Base-by-base conservation (phyloP, 2,797 vertebrate genomes). In the Florisuga fusca region DNA sequence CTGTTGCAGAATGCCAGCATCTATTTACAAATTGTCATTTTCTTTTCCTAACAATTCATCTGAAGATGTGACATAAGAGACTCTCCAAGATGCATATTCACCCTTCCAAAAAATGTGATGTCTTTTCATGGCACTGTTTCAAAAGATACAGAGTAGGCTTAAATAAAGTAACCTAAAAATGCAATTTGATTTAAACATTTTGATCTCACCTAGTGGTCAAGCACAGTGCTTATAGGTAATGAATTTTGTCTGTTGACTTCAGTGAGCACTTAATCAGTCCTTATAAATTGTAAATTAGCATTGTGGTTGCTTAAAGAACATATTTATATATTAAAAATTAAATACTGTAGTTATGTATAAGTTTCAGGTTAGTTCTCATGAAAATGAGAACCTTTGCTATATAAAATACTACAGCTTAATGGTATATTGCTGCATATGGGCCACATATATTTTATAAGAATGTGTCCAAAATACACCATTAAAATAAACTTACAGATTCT, bases 21-120 rank as follows among this genome's bases (percentile, higher is more conserved):
- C 78, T 93, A 83, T 91, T 96, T 91, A 80, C 74, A 68, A 78
- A 46, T 34, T 83, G 53, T 50, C 26, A 36, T 67, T 93, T 92
- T 74, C 69, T 91, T 92, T 88, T 90, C 55, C 31, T 38, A 71
- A 29, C 36, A 80, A 45, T 89, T 91, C 10, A 55, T 92, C 72
- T 85, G 53, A 72, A 77, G 53, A 57, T n/a, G 11, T 57, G 57
- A 46, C 57, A 61, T 63, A 61, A n/a, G 36, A 83, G 23, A 87
- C 10, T 5, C 11, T 93, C 33, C 57, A 53, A 89, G 22, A 79
- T 77, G 71, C 50, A 71, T 43, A 67, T 8, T 67, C 19, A 58
- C 2, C 68, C 43, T 74, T 83, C 61, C 43, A 58, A 81, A 93
- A 81, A 89, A 84, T 17, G 3, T 43, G 11, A 12, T 80, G 7